Evolutionary conservation across 2,888 invertebrate genomes (phyloP), one percentile per base, ranked within the genome.

Genomic region (Mythimna vitellina): DNA sequence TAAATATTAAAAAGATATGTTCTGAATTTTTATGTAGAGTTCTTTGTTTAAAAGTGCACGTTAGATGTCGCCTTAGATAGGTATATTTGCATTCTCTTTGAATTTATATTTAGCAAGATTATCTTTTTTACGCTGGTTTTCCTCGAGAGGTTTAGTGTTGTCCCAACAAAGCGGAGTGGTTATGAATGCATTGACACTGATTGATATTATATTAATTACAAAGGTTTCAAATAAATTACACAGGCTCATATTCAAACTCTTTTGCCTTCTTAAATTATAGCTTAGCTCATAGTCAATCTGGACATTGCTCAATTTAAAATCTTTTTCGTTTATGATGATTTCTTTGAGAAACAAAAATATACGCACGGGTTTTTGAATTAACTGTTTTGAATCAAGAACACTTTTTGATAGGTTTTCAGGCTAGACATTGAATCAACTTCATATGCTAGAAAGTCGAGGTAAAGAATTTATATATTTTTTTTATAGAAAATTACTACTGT

Each of bases 11-110:
- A 74, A 73, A 67, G 42, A 49, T 61, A 57, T 81, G 78, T 58
- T 67, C 65, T 57, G 77, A 73, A 73, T 81, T 78, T 74, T 81
- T 74, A 76, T 77, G 65, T 38, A 49, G n/a, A 53, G 14, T 53
- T 65, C 75, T 73, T 86, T 74, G 70, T 83, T 69, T 84, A 80
- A 74, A 70, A 64, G 12, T 71, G 70, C 58, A 73, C n/a, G 42
- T 35, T 63, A 35, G 86, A 84, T 83, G 76, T 73, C 76, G 58
- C 35, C 17, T 65, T 42, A 54, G 78, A 84, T 86, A 77, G 54
- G n/a, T 53, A 51, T 32, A 72, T 83, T 83, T 69, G 69, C 65
- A 74, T 86, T 32, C 54, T 65, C 56, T 78, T 85, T 76, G 72
- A 70, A 70, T 58, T 58, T 76, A 53, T 49, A 56, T 74, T 73